These are phyloP conservation scores for Herpetotheres cachinnans DNA, from an alignment of 2,113 vertebrate genomes.

Conservation along the genomic window DNA sequence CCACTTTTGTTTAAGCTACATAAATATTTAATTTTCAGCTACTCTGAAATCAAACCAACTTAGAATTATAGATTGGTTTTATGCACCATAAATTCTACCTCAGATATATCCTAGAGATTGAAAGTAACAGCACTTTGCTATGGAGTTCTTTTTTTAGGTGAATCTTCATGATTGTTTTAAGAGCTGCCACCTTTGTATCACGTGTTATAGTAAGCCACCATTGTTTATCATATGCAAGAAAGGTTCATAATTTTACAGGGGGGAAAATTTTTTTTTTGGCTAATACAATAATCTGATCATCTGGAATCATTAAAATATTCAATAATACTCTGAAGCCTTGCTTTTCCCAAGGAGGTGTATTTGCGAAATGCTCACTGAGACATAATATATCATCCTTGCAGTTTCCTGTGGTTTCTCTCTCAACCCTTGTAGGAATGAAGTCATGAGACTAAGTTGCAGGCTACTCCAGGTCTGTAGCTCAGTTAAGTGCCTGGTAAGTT, in stretches of 20 bases:
- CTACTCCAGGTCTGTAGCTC: not conserved
- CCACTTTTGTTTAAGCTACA: not conserved
- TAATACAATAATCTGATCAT: not conserved
- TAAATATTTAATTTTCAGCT: not conserved
- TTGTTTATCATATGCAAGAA: not conserved
- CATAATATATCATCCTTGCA: not conserved
- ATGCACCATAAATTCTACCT: not conserved
- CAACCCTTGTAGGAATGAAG: not conserved
- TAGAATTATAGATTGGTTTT: not conserved
- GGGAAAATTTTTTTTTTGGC: not conserved
- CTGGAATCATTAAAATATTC: not conserved
- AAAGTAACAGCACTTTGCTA: not conserved
- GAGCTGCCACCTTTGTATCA: not conserved
- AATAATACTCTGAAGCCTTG: not conserved
- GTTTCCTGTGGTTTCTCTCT: constrained; percentile 3
- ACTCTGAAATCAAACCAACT: not conserved
- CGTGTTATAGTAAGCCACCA: not conserved
- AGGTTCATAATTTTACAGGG: not conserved
- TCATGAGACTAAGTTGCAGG: not conserved
- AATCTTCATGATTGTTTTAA: not conserved
- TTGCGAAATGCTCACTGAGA: not conserved
- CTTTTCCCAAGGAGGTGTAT: not conserved
- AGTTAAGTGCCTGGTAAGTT: not conserved
- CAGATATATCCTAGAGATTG: rapidly evolving
- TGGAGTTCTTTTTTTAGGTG: not conserved